Evolutionary conservation across 2,888 invertebrate genomes (phyloP), one percentile per base, ranked within the genome.

Genomic region (Acanthopleura granulata): DNA sequence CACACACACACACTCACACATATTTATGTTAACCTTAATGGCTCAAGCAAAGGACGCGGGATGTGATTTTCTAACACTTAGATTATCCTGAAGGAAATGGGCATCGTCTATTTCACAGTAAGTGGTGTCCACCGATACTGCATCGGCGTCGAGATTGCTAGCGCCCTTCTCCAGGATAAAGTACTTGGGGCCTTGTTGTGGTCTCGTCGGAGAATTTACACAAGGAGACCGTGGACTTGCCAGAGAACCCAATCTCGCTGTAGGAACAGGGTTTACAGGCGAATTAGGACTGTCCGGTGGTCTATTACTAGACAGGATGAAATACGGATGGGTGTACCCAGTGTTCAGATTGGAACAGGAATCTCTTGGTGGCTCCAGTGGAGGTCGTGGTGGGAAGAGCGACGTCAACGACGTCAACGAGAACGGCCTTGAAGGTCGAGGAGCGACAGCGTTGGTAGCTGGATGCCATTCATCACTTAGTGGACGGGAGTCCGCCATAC

Each of bases 31-130:
- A 6, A 9, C 40, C 9, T 40, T 9, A 40, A n/a, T n/a, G n/a
- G n/a, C 40, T 40, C 40, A 40, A 40, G 40, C 40, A 40, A 40
- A 40, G 9, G 40, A 6, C 9, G 40, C 40, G 40, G 40, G 40
- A 40, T 40, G 9, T 40, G 40, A 40, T 40, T 40, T 40, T 9
- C 40, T 40, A 40, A 40, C 40, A 40, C 40, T 40, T 3, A 40
- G 9, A 40, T 40, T 40, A 57, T 57, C 57, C 12, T 27, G 27
- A 22, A 66, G 29, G 29, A 66, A 22, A 22, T 66, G 29, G 16
- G 22, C 66, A 25, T 66, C 66, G 29, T 66, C 66, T 16, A 66
- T 66, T 66, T 66, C 66, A 25, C 66, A 66, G 29, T 66, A 66
- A 16, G 66, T 66, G 1, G 66, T 66, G 22, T 15, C 66, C 1